Evolutionary conservation across 2,113 vertebrate genomes (phyloP).

Genomic region (Etheostoma cragini): DNA sequence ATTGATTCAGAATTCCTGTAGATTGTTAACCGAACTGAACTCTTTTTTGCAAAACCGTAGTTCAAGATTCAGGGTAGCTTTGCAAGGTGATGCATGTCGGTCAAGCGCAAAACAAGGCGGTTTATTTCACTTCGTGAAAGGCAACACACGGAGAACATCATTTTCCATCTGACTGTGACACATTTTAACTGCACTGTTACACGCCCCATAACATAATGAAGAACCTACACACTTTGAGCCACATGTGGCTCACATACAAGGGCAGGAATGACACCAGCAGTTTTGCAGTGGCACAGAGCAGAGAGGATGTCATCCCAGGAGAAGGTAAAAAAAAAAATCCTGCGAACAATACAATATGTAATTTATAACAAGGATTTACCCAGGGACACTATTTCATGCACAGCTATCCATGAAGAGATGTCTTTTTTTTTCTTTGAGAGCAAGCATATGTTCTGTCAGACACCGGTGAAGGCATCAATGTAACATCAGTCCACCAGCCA

Average conservation of each 20-base stretch:
- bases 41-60: neutral
- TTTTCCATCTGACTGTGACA: slow-evolving; percentile 45
- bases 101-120: slow-evolving; percentile 37
- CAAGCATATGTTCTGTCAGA: slow-evolving; percentile 73
- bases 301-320: slow-evolving; percentile 64
- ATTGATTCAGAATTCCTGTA: neutral
- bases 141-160: neutral
- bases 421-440: slow-evolving; percentile 60
- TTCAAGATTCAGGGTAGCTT: slow-evolving; percentile 3
- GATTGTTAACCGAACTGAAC: neutral
- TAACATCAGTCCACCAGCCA: slow-evolving; percentile 53
- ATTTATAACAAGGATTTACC: slow-evolving; percentile 69
- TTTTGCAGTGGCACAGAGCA: slow-evolving; percentile 52
- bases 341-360: slow-evolving; percentile 61
- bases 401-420: slow-evolving; percentile 74
- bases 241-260: slow-evolving; percentile 28
- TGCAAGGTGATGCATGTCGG: slow-evolving; percentile 12
- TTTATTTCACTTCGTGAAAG: slow-evolving; percentile 31
- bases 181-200: slow-evolving; percentile 42
- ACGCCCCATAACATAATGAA: slow-evolving; percentile 30
- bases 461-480: slow-evolving; percentile 53
- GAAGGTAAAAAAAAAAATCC: slow-evolving; percentile 56
- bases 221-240: slow-evolving; percentile 30
- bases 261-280: slow-evolving; percentile 52
- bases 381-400: slow-evolving; percentile 76